These are phyloP conservation scores for Phalacrocorax brasilianus DNA, from an alignment of 2,113 vertebrate species.

Conservation along the genomic window DNA sequence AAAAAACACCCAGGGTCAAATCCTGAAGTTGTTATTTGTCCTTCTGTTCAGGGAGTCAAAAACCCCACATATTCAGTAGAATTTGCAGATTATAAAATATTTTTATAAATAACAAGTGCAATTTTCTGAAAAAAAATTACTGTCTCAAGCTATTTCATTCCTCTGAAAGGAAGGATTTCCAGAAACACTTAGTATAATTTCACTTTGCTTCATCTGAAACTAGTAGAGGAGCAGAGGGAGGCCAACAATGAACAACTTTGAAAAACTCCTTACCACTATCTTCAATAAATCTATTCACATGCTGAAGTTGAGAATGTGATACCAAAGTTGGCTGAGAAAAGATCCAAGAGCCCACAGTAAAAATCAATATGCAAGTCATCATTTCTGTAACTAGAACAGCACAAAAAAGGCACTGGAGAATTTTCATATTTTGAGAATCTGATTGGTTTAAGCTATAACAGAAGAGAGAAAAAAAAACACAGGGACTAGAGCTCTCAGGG, in stretches of 20 bases:
- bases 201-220: not conserved
- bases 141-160: not conserved
- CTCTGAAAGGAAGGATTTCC: not conserved
- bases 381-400: not conserved
- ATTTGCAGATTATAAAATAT: not conserved
- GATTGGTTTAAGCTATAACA: not conserved
- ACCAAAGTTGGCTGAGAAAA: not conserved
- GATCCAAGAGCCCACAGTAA: not conserved
- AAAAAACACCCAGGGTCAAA: not conserved
- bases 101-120: not conserved
- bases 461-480: not conserved
- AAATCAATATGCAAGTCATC: not conserved
- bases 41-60: not conserved
- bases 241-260: not conserved
- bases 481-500: not conserved
- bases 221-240: not conserved
- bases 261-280: not conserved
- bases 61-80: not conserved
- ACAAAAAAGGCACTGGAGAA: not conserved
- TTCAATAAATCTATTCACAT: not conserved
- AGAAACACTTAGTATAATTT: not conserved
- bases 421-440: not conserved
- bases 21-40: not conserved
- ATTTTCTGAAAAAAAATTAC: not conserved
- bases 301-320: not conserved